phyloP scores from a whole-genome alignment of 2,888 invertebrate genomes.

The Nowickia ferox region DNA sequence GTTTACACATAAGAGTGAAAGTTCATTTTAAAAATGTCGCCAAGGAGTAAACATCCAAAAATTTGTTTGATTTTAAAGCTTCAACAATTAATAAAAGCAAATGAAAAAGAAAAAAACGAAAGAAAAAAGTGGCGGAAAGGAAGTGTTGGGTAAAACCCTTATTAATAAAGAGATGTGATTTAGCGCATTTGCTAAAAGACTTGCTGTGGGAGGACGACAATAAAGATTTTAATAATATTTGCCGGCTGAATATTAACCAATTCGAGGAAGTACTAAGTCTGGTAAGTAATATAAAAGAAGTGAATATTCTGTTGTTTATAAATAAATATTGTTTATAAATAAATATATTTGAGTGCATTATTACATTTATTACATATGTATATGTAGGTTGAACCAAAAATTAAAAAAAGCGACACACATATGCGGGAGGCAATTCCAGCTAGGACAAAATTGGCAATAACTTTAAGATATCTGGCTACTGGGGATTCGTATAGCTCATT shows the following conservation, averaged over 20 bases:
- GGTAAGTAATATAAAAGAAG: neutral
- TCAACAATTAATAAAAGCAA: neutral
- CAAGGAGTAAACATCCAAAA: neutral
- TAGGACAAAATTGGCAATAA: neutral
- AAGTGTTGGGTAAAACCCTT: constrained; percentile 1
- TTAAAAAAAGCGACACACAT: neutral
- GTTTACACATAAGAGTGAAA: neutral
- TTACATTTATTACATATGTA: neutral
- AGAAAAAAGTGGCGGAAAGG: neutral
- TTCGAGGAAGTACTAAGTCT: neutral
- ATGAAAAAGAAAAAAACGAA: neutral
- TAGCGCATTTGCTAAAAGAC: neutral
- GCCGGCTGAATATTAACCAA: neutral
- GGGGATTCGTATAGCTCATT: too few species aligned
- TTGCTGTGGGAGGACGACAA: neutral
- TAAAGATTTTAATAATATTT: neutral
- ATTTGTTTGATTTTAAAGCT: neutral
- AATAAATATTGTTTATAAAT: neutral
- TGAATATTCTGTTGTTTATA: neutral
- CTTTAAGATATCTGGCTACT: neutral
- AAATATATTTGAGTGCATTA: neutral
- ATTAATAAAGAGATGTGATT: neutral
- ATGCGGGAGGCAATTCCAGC: neutral
- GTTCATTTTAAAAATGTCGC: neutral
- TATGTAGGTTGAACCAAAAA: neutral